Conservation (phyloP, 2,888 invertebrate genomes). For the Clunio marinus region DNA sequence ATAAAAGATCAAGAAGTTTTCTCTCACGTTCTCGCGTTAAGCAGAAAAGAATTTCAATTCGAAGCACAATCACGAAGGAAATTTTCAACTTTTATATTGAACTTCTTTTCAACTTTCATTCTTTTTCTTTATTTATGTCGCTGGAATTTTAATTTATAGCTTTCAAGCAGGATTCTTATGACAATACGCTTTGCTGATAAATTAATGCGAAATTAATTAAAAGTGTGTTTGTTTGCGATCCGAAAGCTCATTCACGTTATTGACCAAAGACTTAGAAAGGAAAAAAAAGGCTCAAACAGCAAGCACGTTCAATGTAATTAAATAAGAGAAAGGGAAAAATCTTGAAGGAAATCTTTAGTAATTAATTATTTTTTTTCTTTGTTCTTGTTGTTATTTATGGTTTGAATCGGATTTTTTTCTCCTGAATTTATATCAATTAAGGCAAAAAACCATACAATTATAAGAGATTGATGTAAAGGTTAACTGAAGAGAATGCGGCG, state of each 20-base stretch:
- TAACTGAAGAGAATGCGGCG: no score
- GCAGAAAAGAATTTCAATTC: background rate
- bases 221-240: slow-evolving; percentile 2
- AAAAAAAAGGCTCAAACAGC: background rate
- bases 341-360: slow-evolving; percentile 1
- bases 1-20: no score
- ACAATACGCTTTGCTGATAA: background rate
- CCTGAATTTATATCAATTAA: slow-evolving; percentile 33
- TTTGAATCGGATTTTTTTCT: background rate
- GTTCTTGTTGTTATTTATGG: background rate
- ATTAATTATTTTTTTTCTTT: slow-evolving; percentile 30
- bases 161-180: background rate
- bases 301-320: slow-evolving; percentile 29
- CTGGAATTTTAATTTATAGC: slow-evolving; percentile 9
- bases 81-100: slow-evolving; percentile 6
- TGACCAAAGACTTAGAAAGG: background rate
- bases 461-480: no score
- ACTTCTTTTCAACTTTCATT: background rate
- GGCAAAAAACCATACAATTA: no score
- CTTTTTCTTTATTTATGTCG: background rate
- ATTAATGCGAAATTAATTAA: background rate
- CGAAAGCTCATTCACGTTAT: background rate
- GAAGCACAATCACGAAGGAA: background rate
- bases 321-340: slow-evolving; percentile 12
- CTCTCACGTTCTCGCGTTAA: background rate